Conservation (phyloP, 2,888 invertebrate genomes). For the Petrolisthes manimaculis region DNA sequence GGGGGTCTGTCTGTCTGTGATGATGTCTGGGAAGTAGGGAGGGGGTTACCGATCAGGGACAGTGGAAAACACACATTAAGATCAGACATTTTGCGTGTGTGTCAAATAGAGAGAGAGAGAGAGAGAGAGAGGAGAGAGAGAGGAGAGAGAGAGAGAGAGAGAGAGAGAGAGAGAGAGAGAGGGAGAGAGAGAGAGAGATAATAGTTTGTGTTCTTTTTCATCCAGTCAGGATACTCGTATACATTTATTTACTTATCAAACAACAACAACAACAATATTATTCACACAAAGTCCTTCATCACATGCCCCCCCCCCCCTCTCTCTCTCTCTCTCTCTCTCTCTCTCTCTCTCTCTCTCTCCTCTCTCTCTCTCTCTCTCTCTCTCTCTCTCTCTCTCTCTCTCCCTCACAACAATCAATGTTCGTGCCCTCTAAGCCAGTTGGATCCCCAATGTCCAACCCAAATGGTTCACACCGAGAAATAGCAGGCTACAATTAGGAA, state of each 20-base stretch:
- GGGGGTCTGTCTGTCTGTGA: not conserved
- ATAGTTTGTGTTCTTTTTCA: not conserved
- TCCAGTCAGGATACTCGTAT: not conserved
- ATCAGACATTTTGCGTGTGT: no score
- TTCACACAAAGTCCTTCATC: no score
- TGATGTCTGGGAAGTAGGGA: no score
- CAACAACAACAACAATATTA: no score
- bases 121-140: not conserved
- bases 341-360: conserved; percentile 20
- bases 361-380: no score
- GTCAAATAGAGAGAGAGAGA: not conserved
- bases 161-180: conserved; percentile 7
- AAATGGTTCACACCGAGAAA: not conserved
- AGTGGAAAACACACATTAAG: no score
- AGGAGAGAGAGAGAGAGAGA: conserved; percentile 7
- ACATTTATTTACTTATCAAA: not conserved
- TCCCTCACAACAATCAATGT: not conserved
- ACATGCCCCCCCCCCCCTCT: not conserved
- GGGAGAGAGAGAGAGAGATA: not conserved
- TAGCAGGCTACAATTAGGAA: not conserved
- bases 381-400: conserved; percentile 27
- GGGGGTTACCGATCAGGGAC: no score
- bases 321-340: not conserved
- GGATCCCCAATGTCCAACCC: not conserved
- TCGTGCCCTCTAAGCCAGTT: no score